Percentiles rank a stretch among this genome's conserved stretches.
Conservation (phyloP, 2,797 vertebrate genomes). For the Brachyalestes nurse region DNA sequence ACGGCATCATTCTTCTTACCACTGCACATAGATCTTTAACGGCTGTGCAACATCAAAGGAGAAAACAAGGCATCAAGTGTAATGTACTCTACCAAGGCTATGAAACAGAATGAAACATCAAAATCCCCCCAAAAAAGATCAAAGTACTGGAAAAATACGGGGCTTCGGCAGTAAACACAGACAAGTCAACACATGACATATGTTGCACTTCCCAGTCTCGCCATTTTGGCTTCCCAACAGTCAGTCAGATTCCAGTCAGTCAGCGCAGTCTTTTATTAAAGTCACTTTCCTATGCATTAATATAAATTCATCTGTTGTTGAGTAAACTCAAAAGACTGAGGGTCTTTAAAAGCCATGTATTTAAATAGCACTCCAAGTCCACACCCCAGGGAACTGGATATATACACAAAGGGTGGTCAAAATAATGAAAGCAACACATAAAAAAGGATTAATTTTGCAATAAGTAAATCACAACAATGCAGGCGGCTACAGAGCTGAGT, state of each 20-base stretch:
- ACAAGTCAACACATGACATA: slow-evolving; percentile 28
- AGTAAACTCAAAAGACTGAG: slow-evolving; percentile 1
- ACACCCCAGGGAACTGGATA: neutral
- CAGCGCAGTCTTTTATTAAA: neutral
- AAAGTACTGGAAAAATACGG: slow-evolving; percentile 41
- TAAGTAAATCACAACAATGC: neutral
- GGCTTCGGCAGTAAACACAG: slow-evolving; percentile 37
- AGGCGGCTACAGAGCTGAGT: slow-evolving; percentile 5
- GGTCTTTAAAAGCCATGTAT: neutral
- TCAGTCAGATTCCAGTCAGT: neutral
- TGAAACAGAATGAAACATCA: slow-evolving; percentile 52
- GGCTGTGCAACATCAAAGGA: slow-evolving; percentile 49
- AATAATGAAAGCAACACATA: slow-evolving; percentile 1
- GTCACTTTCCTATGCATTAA: neutral
- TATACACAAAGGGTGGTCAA: neutral
- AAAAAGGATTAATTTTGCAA: neutral
- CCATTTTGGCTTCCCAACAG: slow-evolving; percentile 1
- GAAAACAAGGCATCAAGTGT: slow-evolving; percentile 48
- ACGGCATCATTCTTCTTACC: slow-evolving; percentile 41
- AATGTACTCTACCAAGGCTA: slow-evolving; percentile 45
- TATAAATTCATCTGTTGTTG: neutral
- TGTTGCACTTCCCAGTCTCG: slow-evolving; percentile 4
- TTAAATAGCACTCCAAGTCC: neutral
- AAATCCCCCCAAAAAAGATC: slow-evolving; percentile 45
- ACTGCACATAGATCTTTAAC: slow-evolving; percentile 37